A percentile compares a stretch with the other conserved stretches of the same genome.
Conservation (phyloP, 1,140 invertebrate genomes). For the Plectrocnemia conspersa region DNA sequence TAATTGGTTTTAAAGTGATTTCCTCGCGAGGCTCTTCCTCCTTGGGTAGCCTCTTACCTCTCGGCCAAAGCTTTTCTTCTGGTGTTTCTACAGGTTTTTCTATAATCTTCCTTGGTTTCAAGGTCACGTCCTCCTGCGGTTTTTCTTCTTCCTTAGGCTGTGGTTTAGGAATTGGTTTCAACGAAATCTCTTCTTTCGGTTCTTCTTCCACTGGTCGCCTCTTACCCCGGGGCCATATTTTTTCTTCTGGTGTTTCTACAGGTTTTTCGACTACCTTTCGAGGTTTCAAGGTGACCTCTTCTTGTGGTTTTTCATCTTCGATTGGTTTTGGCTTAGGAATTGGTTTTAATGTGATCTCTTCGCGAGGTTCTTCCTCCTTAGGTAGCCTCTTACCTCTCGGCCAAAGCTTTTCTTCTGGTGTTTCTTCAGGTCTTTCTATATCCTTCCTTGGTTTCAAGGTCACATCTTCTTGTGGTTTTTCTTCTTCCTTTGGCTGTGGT, state of each 20-base stretch:
- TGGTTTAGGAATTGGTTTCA: constrained; percentile 44
- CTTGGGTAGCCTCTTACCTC: constrained; percentile 43
- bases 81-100: constrained; percentile 38
- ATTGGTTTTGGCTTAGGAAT: constrained; percentile 40
- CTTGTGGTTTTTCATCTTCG: constrained; percentile 37
- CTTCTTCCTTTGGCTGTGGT: constrained; percentile 40
- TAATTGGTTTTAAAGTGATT: constrained; percentile 19
- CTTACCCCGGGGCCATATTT: constrained; percentile 45
- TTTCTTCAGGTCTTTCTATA: constrained; percentile 38
- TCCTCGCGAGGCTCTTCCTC: constrained; percentile 41
- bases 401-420: constrained; percentile 44
- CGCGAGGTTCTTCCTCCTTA: constrained; percentile 42
- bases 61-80: constrained; percentile 46
- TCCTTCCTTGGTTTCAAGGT: constrained; percentile 44
- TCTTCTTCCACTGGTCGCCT: constrained; percentile 40
- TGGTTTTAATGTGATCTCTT: constrained; percentile 48
- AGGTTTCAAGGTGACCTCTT: constrained; percentile 44
- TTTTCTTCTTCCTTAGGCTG: constrained; percentile 34
- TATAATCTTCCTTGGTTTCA: constrained; percentile 31
- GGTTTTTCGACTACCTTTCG: constrained; percentile 39
- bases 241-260: constrained; percentile 28
- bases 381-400: constrained; percentile 45
- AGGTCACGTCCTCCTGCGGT: constrained; percentile 20
- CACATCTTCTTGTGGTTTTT: constrained; percentile 40
- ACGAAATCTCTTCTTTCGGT: constrained; percentile 40